These are phyloP conservation scores for Aythya baeri DNA, from an alignment of 2,113 vertebrate species.

Conservation along the genomic window DNA sequence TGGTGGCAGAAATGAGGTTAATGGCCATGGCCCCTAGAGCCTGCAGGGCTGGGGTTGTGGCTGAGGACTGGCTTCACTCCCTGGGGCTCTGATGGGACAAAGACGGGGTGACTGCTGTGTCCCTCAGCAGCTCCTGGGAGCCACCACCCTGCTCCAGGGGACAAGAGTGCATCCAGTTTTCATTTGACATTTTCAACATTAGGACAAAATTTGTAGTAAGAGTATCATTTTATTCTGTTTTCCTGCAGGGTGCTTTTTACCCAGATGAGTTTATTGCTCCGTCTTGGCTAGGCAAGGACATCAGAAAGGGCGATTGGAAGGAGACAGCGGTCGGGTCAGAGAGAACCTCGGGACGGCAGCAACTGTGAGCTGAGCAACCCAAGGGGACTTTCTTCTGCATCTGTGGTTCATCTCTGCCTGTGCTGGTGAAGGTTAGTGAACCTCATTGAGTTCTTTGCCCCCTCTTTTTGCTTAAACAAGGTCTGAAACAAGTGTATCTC, in stretches of 20 bases:
- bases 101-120: neutral
- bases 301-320: neutral
- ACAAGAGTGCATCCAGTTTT: neutral
- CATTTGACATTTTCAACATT: neutral
- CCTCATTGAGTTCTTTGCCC: neutral
- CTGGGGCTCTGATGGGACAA: neutral
- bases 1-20: neutral
- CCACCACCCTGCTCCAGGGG: neutral
- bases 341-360: neutral
- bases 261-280: neutral
- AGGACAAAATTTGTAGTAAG: neutral
- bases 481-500: neutral
- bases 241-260: neutral
- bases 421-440: neutral
- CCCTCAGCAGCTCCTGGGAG: neutral
- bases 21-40: neutral
- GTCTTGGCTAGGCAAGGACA: neutral
- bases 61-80: neutral
- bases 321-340: neutral
- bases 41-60: neutral
- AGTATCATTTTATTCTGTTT: neutral
- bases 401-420: neutral
- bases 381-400: neutral
- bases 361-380: neutral
- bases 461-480: neutral